Evolutionary conservation across 2,113 vertebrate genomes (phyloP).

Genomic region (Lepisosteus osseus): DNA sequence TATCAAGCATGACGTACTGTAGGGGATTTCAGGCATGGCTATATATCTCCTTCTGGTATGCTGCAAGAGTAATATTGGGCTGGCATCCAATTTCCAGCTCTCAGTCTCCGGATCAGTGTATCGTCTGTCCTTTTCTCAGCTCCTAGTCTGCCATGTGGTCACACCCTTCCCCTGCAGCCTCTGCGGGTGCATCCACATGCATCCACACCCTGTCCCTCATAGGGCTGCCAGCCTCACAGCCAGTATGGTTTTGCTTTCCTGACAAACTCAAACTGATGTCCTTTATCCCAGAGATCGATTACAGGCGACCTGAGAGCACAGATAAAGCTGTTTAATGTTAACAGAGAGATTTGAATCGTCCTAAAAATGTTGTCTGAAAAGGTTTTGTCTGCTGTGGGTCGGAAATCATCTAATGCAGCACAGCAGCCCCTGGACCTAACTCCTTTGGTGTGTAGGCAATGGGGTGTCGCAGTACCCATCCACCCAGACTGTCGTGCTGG

Average conservation of each 20-base stretch:
- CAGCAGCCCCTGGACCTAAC: background rate
- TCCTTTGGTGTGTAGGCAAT: too few relatives aligned
- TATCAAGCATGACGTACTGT: too few relatives aligned
- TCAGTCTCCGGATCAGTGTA: too few relatives aligned
- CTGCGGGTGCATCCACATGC: background rate
- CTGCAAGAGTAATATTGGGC: too few relatives aligned
- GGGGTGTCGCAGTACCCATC: too few relatives aligned
- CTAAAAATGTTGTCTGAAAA: slow-evolving; percentile 34
- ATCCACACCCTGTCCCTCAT: background rate
- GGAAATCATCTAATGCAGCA: background rate
- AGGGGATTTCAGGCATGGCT: too few relatives aligned
- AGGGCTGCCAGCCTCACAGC: background rate
- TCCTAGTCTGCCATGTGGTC: too few relatives aligned
- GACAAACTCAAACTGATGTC: background rate
- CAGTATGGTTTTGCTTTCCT: background rate
- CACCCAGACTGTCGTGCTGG: too few relatives aligned
- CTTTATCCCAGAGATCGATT: background rate
- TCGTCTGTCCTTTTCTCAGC: too few relatives aligned
- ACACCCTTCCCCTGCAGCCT: too few relatives aligned
- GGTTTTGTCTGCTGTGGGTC: slow-evolving; percentile 45
- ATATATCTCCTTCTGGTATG: too few relatives aligned
- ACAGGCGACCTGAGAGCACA: slow-evolving; percentile 8
- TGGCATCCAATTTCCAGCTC: too few relatives aligned
- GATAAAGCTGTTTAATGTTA: slow-evolving; percentile 58
- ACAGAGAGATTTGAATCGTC: slow-evolving; percentile 54